Base-by-base conservation (phyloP, 2,113 vertebrate species). In the Columba livia region DNA sequence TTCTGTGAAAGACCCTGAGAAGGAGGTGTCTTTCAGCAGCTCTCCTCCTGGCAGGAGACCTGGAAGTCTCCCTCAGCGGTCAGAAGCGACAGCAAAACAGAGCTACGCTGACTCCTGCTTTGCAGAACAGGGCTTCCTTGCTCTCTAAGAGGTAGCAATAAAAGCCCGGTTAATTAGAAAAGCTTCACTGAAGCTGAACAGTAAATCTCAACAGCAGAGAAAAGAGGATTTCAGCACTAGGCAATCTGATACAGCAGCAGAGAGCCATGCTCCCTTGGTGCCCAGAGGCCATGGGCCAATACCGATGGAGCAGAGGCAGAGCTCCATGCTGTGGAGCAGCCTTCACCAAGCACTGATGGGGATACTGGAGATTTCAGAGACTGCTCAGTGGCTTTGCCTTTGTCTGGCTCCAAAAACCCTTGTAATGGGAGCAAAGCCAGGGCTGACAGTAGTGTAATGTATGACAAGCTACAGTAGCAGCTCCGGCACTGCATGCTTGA, bases 391-490 rank as follows among this genome's bases (percentile, higher is more conserved):
- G 74, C 70, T 75, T 53, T 67, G 85, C 65, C 26, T 79, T 74
- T 0, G 2, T n/a, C 40, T 89, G 81, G 84, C 86, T 90, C 79
- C 74, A 57, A 42, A 94, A 75, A 1, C 9, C 9, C 42, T 61
- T 51, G 4, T 13, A 42, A 79, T 29, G 64, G 85, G 88, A 66
- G 0, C 51, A 60, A 83, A 90, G 88, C 79, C 92, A 95, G 53
- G 9, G 90, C 88, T 96, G 85, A 94, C 90, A 96, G 51, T 9
- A 71, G 15, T 79, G 85, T 84, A 64, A 92, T 71, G 29, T 36
- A 64, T 57, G 56, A 95, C 57, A 66, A 90, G 34, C 67, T 86
- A 38, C 90, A 86, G 93, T 32, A 95, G 93, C 90, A 81, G 69
- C 82, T 93, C 51, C 72, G 74, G 85, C 34, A 25, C 53, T 23